phyloP scores from a whole-genome alignment of 1,140 invertebrate genomes.

The Kradibia gibbosae region DNA sequence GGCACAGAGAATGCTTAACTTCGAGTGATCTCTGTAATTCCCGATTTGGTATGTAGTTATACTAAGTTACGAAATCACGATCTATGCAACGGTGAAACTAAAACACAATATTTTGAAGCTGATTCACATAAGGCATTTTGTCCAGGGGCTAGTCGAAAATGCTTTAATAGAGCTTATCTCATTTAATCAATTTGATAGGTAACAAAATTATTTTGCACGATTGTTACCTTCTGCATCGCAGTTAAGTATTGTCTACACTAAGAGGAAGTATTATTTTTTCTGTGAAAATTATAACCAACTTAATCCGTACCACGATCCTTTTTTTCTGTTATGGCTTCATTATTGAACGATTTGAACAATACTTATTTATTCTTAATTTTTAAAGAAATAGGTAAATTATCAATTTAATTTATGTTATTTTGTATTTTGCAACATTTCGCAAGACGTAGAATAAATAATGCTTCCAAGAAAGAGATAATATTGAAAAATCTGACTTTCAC shows the following conservation, averaged over 20 bases:
- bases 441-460: background rate
- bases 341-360: background rate
- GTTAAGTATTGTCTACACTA: background rate
- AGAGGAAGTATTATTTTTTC: background rate
- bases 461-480: background rate
- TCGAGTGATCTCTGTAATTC: conserved; percentile 33
- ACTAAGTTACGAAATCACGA: background rate
- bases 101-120: conserved; percentile 31
- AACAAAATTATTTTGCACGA: conserved; percentile 17
- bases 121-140: background rate
- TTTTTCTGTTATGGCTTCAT: background rate
- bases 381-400: background rate
- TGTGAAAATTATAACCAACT: background rate
- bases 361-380: background rate
- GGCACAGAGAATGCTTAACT: conserved; percentile 9
- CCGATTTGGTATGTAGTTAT: background rate
- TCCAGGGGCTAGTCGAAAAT: conserved; percentile 19
- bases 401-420: background rate
- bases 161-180: conserved; percentile 27
- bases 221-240: background rate
- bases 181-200: conserved; percentile 35
- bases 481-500: too few species aligned
- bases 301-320: background rate
- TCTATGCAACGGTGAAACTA: conserved; percentile 33
- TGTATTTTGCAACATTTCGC: background rate